These are phyloP conservation scores for Podarcis raffonei DNA, from an alignment of 2,113 vertebrate species.

Conservation along the genomic window DNA sequence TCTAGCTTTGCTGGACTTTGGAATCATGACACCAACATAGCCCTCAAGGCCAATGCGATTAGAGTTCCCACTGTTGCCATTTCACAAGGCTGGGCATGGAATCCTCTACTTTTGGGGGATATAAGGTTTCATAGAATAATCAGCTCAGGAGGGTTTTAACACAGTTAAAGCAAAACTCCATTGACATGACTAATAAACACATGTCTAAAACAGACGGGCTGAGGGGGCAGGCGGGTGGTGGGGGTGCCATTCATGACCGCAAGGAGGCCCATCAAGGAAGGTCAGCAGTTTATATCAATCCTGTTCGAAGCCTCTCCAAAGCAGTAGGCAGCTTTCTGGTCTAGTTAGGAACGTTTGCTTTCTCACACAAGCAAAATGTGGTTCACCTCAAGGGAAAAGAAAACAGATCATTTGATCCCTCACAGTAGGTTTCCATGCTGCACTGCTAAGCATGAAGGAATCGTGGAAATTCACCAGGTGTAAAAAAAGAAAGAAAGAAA, in stretches of 20 bases:
- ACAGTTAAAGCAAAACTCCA: slow-evolving; percentile 56
- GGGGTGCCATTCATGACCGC: slow-evolving; percentile 46
- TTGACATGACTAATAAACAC: slow-evolving; percentile 60
- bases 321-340: slow-evolving; percentile 65
- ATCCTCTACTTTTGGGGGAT: slow-evolving; percentile 17
- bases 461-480: slow-evolving; percentile 52
- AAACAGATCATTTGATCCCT: slow-evolving; percentile 62
- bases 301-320: slow-evolving; percentile 59
- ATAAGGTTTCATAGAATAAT: slow-evolving; percentile 61
- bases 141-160: slow-evolving; percentile 55
- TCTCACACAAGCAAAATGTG: slow-evolving; percentile 62
- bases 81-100: slow-evolving; percentile 35
- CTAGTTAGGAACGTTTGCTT: slow-evolving; percentile 62
- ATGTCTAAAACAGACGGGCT: slow-evolving; percentile 41
- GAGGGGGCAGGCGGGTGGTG: neutral
- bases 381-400: slow-evolving; percentile 72
- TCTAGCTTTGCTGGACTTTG: neutral
- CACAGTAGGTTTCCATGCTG: slow-evolving; percentile 46
- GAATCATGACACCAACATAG: slow-evolving; percentile 36
- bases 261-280: slow-evolving; percentile 51
- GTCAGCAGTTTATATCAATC: slow-evolving; percentile 59
- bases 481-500: slow-evolving; percentile 9
- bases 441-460: slow-evolving; percentile 47
- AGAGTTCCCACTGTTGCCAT: slow-evolving; percentile 68
- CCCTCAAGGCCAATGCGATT: slow-evolving; percentile 41